Evolutionary conservation across 2,888 invertebrate species (phyloP).

Genomic region (Alsophila aescularia): DNA sequence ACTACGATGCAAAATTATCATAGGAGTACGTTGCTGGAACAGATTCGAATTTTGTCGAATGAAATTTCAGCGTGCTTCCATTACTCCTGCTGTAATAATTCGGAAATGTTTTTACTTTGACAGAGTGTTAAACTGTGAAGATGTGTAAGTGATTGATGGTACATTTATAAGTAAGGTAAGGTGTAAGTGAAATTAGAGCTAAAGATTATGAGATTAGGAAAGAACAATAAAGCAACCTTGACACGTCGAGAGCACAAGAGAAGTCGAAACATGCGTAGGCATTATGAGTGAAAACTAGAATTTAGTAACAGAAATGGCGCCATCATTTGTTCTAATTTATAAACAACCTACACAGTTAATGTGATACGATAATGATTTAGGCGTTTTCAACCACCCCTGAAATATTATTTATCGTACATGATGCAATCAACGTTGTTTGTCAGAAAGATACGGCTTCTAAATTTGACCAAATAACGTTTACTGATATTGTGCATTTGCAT

Average conservation of each 20-base stretch:
- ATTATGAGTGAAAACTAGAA: constrained; percentile 5
- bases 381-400: too few species aligned
- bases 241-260: constrained; percentile 9
- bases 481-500: too few species aligned
- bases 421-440: too few species aligned
- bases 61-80: neutral
- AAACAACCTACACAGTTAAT: too few species aligned
- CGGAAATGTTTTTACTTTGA: neutral
- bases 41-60: neutral
- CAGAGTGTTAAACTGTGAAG: neutral
- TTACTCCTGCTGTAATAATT: neutral
- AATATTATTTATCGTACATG: too few species aligned
- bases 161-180: constrained; percentile 24
- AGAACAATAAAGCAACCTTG: constrained; percentile 28
- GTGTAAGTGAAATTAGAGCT: constrained; percentile 28
- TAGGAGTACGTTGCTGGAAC: neutral
- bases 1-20: neutral
- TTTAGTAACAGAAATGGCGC: constrained; percentile 3
- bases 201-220: constrained; percentile 24
- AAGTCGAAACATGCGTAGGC: constrained; percentile 20
- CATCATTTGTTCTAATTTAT: constrained; percentile 1
- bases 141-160: constrained; percentile 5
- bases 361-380: too few species aligned
- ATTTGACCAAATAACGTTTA: too few species aligned
- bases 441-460: too few species aligned